Percentiles rank a stretch among this genome's conserved stretches.
phyloP scores from a whole-genome alignment of 2,888 invertebrate species.

The Chrysomela aeneicollis region DNA sequence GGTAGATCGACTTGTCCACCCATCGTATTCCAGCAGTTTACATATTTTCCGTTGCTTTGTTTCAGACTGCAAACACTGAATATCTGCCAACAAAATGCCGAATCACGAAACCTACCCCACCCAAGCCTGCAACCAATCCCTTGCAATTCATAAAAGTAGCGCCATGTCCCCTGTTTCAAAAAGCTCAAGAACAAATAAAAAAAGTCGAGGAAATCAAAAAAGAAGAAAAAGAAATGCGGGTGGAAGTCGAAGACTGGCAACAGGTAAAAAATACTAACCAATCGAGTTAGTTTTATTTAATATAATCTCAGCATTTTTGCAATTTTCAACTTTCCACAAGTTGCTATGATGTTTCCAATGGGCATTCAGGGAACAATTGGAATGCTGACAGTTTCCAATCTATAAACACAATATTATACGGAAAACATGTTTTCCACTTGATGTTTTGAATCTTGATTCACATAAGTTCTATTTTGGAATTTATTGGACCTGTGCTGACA shows the following conservation, averaged over 20 bases:
- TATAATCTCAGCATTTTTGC: background rate
- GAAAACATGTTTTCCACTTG: too few species aligned
- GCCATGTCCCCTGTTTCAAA: conserved; percentile 85
- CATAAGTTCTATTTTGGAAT: too few species aligned
- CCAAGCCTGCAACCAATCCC: conserved; percentile 85
- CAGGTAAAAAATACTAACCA: conserved; percentile 73
- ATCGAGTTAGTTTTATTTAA: too few species aligned
- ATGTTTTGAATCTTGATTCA: too few species aligned
- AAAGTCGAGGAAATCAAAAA: conserved; percentile 86
- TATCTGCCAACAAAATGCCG: conserved; percentile 63
- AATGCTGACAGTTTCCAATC: background rate
- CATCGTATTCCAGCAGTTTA: too few species aligned
- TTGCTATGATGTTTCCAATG: background rate
- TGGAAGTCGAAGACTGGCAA: conserved; percentile 92
- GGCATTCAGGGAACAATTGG: background rate
- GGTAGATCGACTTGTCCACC: too few species aligned
- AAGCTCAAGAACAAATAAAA: conserved; percentile 85
- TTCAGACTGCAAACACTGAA: conserved; percentile 58
- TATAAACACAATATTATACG: background rate
- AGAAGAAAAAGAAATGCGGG: conserved; percentile 79
- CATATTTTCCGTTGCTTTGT: conserved; percentile 6
- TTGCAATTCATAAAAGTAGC: conserved; percentile 90
- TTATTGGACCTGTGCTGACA: too few species aligned
- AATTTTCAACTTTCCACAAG: background rate
- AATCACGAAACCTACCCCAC: conserved; percentile 77